Evolutionary conservation across 2,113 vertebrate genomes (phyloP).

Genomic region (Callaeas wilsoni): DNA sequence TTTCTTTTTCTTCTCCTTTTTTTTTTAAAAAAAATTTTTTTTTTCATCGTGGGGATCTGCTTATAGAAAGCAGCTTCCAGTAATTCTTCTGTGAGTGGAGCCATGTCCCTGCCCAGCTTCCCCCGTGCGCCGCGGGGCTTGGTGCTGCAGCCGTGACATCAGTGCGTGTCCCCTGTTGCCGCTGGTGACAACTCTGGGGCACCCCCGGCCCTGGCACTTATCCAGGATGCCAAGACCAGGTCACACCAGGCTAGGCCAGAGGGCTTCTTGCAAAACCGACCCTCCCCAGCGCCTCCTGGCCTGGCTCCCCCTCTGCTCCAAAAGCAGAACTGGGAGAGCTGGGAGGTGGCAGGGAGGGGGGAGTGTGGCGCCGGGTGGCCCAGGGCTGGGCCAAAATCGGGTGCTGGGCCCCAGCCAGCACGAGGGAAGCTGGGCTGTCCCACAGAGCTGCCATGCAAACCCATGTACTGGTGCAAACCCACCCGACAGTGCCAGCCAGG

Average conservation of each 20-base stretch:
- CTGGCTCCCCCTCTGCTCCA: not conserved
- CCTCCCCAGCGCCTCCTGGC: not conserved
- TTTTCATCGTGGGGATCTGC: constrained; percentile 71
- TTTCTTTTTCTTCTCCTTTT: not conserved
- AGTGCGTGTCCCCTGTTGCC: not conserved
- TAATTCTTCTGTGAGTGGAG: constrained; percentile 87
- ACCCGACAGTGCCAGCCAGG: not conserved
- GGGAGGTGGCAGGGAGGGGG: not conserved
- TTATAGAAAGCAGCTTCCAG: constrained; percentile 90
- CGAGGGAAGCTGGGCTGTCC: rapidly evolving
- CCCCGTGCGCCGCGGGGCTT: constrained; percentile 51
- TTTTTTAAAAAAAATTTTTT: not conserved
- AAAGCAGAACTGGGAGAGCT: constrained; percentile 39
- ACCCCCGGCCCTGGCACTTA: not conserved
- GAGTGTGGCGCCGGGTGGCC: not conserved
- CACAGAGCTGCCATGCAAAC: not conserved
- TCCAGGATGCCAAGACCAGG: not conserved
- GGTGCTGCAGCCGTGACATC: constrained; percentile 47
- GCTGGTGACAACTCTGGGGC: not conserved
- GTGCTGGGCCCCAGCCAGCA: not conserved
- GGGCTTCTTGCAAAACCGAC: not conserved
- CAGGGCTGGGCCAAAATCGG: not conserved
- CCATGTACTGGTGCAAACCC: not conserved
- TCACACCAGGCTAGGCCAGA: not conserved
- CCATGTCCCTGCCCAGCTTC: constrained; percentile 55